Evolutionary conservation across 2,888 invertebrate species (phyloP).

Genomic region (Julus scanicus): DNA sequence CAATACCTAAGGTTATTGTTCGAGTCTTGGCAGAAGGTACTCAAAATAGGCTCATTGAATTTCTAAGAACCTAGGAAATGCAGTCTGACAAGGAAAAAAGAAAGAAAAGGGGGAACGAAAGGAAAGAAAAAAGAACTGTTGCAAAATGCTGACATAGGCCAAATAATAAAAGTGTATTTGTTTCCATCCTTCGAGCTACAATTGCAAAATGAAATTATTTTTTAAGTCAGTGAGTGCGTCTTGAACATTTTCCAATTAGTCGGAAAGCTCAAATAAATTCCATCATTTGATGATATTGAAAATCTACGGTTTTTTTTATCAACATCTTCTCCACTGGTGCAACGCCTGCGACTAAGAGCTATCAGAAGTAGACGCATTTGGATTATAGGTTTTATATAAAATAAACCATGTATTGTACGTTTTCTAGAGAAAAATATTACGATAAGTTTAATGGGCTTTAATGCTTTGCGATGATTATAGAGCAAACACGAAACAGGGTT

Average conservation of each 20-base stretch:
- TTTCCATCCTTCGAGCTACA: neutral
- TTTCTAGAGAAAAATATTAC: neutral
- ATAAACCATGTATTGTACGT: neutral
- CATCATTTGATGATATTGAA: neutral
- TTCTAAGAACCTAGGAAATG: constrained; percentile 16
- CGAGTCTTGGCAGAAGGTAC: constrained; percentile 34
- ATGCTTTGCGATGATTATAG: too few relatives aligned
- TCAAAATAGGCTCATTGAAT: constrained; percentile 43
- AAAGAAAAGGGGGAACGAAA: neutral
- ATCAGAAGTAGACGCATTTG: neutral
- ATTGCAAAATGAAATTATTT: constrained; percentile 45
- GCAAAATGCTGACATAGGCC: constrained; percentile 3
- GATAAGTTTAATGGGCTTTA: too few relatives aligned
- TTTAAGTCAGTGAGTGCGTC: constrained; percentile 28
- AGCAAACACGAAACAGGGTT: too few relatives aligned
- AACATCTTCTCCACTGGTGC: neutral
- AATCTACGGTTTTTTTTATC: neutral
- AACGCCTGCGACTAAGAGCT: neutral
- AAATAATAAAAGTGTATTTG: constrained; percentile 10
- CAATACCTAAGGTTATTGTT: constrained; percentile 40
- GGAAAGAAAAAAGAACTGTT: neutral
- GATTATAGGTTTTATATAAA: neutral
- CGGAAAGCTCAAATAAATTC: neutral
- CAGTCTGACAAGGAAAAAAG: neutral
- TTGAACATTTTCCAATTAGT: constrained; percentile 2